phyloP scores from a whole-genome alignment of 2,113 vertebrate species.

The Podiceps cristatus region DNA sequence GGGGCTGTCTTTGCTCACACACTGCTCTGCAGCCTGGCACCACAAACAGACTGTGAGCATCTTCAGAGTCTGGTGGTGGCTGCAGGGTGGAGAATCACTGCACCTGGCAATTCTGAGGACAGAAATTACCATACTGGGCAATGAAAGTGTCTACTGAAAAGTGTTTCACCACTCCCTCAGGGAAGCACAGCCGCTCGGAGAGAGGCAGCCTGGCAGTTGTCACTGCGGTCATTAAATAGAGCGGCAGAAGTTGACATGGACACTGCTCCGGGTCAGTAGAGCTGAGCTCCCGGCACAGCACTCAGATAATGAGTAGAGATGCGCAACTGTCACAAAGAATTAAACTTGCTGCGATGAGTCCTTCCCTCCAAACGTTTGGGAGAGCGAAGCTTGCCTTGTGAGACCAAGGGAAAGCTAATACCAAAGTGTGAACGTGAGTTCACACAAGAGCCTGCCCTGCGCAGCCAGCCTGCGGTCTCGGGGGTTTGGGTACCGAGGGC shows the following conservation, averaged over 20 bases:
- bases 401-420: neutral
- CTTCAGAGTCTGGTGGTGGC: neutral
- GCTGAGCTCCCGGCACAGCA: neutral
- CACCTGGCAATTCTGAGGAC: neutral
- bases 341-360: neutral
- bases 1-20: neutral
- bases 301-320: neutral
- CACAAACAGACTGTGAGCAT: rapidly evolving
- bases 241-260: neutral
- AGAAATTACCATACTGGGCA: neutral
- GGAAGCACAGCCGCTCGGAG: rapidly evolving
- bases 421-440: rapidly evolving
- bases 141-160: neutral
- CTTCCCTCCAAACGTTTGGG: neutral
- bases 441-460: rapidly evolving
- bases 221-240: neutral
- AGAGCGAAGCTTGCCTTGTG: neutral
- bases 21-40: neutral
- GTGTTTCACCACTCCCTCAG: neutral
- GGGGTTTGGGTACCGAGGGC: rapidly evolving
- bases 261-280: neutral
- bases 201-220: neutral
- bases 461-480: neutral
- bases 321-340: neutral
- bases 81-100: neutral